Base-by-base conservation (phyloP, 2,113 vertebrate species). In the Oryzias woworae region DNA sequence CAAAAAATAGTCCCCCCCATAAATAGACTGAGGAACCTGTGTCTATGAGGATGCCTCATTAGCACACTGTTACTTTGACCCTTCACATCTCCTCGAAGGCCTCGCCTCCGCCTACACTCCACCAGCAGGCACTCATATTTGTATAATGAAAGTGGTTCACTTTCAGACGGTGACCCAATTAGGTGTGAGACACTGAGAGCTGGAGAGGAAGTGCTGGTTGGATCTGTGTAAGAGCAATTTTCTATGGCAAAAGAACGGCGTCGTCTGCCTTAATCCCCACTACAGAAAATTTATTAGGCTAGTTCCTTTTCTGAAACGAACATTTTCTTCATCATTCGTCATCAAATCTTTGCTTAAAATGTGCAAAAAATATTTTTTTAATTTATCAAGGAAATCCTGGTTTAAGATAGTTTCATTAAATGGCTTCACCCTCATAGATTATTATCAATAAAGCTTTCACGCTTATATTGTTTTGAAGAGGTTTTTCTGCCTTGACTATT, bases 51-150 rank as follows among this genome's bases (percentile, higher is more conserved):
- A 59, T 62, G 53, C 63, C 77, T 85, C 86, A 86, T 86, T 86
- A 85, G 69, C 75, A 56, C 66, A 61, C 69, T 64, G 75, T 74
- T 77, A 57, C 57, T 75, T 77, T 22, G 6, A 56, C 56, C 58
- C 73, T 69, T 22, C 58, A 44, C 69, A 24, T 64, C 63, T 61
- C 73, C 63, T 74, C 62, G 52, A 36, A 53, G 24, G 50, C 46
- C 17, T 69, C 65, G 65, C 51, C 57, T 59, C 64, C 62, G 77
- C 77, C 82, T 44, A 71, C 78, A 71, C 82, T 82, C 63, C 77
- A 75, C 61, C 80, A 77, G 79, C 75, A 84, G 74, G 73, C 71
- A 53, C 62, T 85, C 84, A 79, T 85, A 85, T 80, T 85, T 79
- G 56, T 80, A 66, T 87, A 80, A 88, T 82, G 82, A 84, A 71